phyloP scores from a whole-genome alignment of 2,113 vertebrate species.

The Alligator sinensis region DNA sequence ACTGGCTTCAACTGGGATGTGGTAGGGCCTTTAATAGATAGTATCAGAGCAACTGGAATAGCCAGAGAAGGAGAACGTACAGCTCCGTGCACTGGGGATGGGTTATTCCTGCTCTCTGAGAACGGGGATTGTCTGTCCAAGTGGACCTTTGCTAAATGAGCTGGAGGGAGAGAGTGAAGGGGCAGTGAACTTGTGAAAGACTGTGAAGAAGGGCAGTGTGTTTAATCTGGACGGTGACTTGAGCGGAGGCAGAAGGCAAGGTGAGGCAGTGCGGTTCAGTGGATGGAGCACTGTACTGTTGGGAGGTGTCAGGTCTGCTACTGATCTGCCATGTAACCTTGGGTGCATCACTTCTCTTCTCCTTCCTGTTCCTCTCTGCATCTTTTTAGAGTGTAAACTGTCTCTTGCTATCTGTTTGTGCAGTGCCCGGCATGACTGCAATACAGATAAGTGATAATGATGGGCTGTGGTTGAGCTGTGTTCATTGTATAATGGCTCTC shows the following conservation, averaged over 20 bases:
- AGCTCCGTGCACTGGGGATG: no score
- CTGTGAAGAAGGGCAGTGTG: neutral
- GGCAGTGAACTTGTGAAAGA: neutral
- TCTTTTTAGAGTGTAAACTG: neutral
- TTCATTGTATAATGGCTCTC: neutral
- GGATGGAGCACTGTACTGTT: neutral
- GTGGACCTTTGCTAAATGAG: neutral
- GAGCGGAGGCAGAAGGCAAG: neutral
- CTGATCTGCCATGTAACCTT: neutral
- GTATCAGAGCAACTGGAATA: neutral
- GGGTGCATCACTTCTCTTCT: neutral
- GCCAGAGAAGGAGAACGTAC: neutral
- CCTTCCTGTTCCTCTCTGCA: neutral
- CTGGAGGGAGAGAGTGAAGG: neutral
- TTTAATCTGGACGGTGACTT: neutral
- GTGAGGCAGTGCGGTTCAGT: neutral
- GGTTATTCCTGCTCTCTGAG: neutral
- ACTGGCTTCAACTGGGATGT: neutral
- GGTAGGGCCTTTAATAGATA: neutral
- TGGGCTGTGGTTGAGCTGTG: rapidly evolving
- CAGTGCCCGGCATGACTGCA: neutral
- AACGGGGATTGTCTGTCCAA: neutral
- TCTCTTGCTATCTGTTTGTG: neutral
- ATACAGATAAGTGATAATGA: neutral
- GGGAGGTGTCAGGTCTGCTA: neutral